phyloP scores from a whole-genome alignment of 2,113 vertebrate species.

The Prionailurus bengalensis region DNA sequence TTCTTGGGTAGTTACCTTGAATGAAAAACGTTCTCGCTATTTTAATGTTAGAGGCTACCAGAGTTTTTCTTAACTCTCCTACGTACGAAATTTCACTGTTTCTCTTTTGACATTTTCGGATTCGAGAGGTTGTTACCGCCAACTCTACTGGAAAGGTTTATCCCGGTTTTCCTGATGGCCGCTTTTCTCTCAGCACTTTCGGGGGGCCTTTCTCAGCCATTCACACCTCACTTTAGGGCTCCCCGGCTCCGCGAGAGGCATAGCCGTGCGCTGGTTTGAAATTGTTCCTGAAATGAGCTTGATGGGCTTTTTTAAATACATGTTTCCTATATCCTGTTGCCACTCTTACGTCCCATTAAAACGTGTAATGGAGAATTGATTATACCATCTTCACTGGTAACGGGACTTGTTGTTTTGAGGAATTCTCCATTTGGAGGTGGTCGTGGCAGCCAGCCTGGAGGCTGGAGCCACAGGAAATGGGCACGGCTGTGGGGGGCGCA shows the following conservation, averaged over 20 bases:
- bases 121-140: neutral
- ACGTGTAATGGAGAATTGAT: neutral
- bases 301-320: neutral
- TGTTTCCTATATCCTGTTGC: neutral
- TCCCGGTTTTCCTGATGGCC: neutral
- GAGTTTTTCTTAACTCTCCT: neutral
- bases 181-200: neutral
- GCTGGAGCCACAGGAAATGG: neutral
- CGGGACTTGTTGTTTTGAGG: slow-evolving; percentile 33
- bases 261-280: neutral
- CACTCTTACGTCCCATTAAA: neutral
- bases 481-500: neutral
- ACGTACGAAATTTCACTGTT: neutral
- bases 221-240: neutral
- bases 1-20: slow-evolving; percentile 22
- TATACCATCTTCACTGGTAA: neutral
- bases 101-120: neutral
- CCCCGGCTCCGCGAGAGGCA: neutral
- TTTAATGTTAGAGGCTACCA: neutral
- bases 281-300: neutral
- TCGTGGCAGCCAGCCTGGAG: neutral
- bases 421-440: neutral
- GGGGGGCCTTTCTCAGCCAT: neutral
- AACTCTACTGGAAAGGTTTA: neutral
- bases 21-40: neutral